phyloP scores from a whole-genome alignment of 64 coral and sea anemone genomes.

The Stichodactyla mertensii region DNA sequence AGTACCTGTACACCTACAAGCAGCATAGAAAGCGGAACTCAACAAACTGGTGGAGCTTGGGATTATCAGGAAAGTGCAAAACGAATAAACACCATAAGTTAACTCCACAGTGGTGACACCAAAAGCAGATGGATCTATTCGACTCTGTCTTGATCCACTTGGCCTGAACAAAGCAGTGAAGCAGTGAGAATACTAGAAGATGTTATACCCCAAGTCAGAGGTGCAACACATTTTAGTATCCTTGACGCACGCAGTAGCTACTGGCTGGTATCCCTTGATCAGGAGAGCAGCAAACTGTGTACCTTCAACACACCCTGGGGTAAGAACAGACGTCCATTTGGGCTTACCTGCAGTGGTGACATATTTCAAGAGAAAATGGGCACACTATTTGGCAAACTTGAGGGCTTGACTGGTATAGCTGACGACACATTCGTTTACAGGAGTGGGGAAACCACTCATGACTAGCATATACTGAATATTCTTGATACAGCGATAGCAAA shows the following conservation, averaged over 20 bases:
- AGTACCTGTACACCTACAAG: slow-evolving; percentile 27
- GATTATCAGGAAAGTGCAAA: not conserved
- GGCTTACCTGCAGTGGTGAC: too few species aligned
- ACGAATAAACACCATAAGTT: not conserved
- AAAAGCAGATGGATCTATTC: not conserved
- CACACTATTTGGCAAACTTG: not conserved
- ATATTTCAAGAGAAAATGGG: not conserved
- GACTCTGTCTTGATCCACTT: not conserved
- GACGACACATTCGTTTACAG: slow-evolving; percentile 3
- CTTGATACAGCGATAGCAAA: not conserved
- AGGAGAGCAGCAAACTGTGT: slow-evolving; percentile 16
- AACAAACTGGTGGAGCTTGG: not conserved
- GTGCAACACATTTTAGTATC: not conserved
- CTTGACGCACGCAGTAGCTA: not conserved
- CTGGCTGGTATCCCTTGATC: not conserved
- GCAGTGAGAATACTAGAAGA: not conserved
- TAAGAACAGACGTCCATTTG: slow-evolving; percentile 7
- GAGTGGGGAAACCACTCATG: not conserved
- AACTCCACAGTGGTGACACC: not conserved
- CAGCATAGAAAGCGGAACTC: slow-evolving; percentile 34
- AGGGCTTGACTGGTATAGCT: slow-evolving; percentile 5
- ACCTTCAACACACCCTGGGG: slow-evolving; percentile 16
- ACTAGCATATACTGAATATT: not conserved
- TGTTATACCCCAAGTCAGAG: too few species aligned
- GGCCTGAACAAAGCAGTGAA: not conserved